A percentile compares a stretch with the other conserved stretches of the same genome.
Conservation (phyloP, 92 coral and sea anemone genomes). For the Paragorgia papillata region DNA sequence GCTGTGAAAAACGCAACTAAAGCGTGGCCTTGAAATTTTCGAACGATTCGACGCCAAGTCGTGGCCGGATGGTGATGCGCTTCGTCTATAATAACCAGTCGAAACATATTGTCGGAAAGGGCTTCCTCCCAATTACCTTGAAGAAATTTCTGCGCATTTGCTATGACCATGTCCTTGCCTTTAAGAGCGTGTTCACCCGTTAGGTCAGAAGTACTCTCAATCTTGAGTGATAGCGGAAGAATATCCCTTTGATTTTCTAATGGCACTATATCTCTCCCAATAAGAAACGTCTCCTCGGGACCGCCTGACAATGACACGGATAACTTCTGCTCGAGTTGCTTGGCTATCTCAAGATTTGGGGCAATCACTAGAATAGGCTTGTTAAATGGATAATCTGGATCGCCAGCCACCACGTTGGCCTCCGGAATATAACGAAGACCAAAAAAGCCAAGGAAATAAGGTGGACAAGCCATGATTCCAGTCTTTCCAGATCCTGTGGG, state of each 20-base stretch:
- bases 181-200: not conserved
- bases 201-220: not conserved
- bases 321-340: constrained; percentile 34
- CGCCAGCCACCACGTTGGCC: not conserved
- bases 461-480: constrained; percentile 60
- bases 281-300: constrained; percentile 41
- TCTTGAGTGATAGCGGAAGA: constrained; percentile 18
- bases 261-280: constrained; percentile 37
- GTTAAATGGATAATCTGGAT: constrained; percentile 13
- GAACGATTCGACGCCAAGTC: constrained; percentile 46
- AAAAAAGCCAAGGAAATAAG: constrained; percentile 44
- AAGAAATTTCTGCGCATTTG: constrained; percentile 54
- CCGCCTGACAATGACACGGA: not conserved
- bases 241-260: not conserved
- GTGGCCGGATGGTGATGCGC: constrained; percentile 51
- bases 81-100: constrained; percentile 51
- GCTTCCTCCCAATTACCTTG: constrained; percentile 29
- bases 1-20: constrained; percentile 56
- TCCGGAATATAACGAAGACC: not conserved
- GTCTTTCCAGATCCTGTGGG: constrained; percentile 63
- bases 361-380: constrained; percentile 56
- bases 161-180: constrained; percentile 37
- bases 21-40: constrained; percentile 25
- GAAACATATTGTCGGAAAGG: constrained; percentile 38
- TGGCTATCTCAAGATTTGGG: constrained; percentile 39